phyloP scores from a whole-genome alignment of 2,113 vertebrate species.

The Rattus norvegicus region GRCr8 NC_086028.1:42008001-42008500 shows the following conservation, averaged over 20 bases:
- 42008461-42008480: neutral
- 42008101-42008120: constrained; percentile 57
- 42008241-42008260: constrained; percentile 69
- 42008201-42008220: constrained; percentile 71
- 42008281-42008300: constrained; percentile 24
- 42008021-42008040: constrained; percentile 67
- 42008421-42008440: neutral
- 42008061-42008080: constrained; percentile 27
- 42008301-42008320: constrained; percentile 63
- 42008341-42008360: constrained; percentile 21
- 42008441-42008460: neutral
- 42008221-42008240: constrained; percentile 59
- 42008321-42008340: constrained; percentile 52
- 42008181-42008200: constrained; percentile 63
- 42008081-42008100: constrained; percentile 76
- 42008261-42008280: constrained; percentile 16
- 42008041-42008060: constrained; percentile 68
- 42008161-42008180: constrained; percentile 77
- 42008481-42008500: neutral
- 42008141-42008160: constrained; percentile 73
- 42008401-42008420: neutral
- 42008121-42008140: constrained; percentile 56
- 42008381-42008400: neutral
- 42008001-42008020: constrained; percentile 59
- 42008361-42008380: neutral